These are phyloP conservation scores for Cryptomyrus ogoouensis DNA, from an alignment of 2,113 vertebrate genomes.

Conservation along the genomic window DNA sequence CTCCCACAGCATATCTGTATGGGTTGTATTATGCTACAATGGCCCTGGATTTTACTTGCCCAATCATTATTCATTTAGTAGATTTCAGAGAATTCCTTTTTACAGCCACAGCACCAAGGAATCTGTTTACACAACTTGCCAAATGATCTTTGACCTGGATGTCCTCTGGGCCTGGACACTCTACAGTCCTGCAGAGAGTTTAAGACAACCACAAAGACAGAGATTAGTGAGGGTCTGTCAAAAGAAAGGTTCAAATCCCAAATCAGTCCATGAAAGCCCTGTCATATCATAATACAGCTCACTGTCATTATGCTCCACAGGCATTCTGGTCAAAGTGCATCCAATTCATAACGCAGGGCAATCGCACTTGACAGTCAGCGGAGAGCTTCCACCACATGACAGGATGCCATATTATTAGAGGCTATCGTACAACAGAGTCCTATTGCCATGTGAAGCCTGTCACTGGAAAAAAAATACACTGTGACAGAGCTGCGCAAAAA, in stretches of 20 bases:
- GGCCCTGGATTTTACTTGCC: background rate
- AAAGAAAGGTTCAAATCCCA: background rate
- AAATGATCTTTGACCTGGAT: constrained; percentile 74
- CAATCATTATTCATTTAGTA: background rate
- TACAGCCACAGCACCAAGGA: constrained; percentile 50
- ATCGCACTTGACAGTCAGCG: background rate
- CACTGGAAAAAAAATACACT: background rate
- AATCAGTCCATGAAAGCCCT: background rate
- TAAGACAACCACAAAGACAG: constrained; percentile 43
- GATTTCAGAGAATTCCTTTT: background rate
- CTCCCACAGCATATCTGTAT: background rate
- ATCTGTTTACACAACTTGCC: constrained; percentile 70
- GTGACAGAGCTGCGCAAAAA: background rate
- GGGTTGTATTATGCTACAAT: background rate
- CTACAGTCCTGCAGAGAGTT: constrained; percentile 52
- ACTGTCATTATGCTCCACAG: background rate
- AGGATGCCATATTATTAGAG: background rate
- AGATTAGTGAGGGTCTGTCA: background rate
- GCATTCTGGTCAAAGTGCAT: background rate
- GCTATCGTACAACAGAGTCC: background rate
- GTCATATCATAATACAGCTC: background rate
- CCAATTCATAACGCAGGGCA: background rate
- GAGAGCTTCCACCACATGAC: background rate
- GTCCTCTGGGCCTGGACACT: constrained; percentile 73
- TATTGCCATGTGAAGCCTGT: background rate